These are phyloP conservation scores for Zoanthus solanderi DNA, from an alignment of 92 coral and sea anemone genomes.

Conservation along the genomic window DNA sequence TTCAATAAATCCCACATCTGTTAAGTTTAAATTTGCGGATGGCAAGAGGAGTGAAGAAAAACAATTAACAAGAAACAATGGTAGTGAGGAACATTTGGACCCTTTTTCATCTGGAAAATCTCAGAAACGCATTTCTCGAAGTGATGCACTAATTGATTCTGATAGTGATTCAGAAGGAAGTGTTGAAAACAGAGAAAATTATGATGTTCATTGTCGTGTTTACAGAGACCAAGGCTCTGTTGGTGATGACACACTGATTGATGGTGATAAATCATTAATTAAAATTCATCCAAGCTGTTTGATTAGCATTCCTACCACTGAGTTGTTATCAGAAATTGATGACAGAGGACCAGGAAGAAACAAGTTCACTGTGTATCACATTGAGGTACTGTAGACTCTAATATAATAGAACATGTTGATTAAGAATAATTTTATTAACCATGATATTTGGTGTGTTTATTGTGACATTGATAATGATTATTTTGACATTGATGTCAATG, in stretches of 20 bases:
- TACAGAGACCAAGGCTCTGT: conserved; percentile 41
- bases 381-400: conserved; percentile 70
- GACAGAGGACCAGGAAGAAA: conserved; percentile 89
- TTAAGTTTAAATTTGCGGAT: conserved; percentile 58
- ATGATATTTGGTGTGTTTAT: neutral
- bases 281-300: conserved; percentile 86
- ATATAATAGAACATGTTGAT: neutral
- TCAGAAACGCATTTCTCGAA: conserved; percentile 69
- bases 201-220: conserved; percentile 42
- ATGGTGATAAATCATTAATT: conserved; percentile 27
- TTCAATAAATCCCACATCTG: conserved; percentile 65
- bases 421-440: neutral
- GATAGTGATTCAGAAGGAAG: conserved; percentile 82
- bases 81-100: conserved; percentile 35
- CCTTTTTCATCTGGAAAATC: conserved; percentile 32
- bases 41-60: conserved; percentile 48
- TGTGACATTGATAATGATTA: neutral
- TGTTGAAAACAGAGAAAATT: conserved; percentile 62
- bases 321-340: conserved; percentile 74
- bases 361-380: conserved; percentile 88
- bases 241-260: neutral
- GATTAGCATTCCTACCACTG: conserved; percentile 84
- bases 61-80: conserved; percentile 3
- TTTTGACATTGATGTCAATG: neutral
- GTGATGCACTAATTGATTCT: conserved; percentile 73